Conservation (phyloP, 1,140 invertebrate species). For the Adelges cooleyi region DNA sequence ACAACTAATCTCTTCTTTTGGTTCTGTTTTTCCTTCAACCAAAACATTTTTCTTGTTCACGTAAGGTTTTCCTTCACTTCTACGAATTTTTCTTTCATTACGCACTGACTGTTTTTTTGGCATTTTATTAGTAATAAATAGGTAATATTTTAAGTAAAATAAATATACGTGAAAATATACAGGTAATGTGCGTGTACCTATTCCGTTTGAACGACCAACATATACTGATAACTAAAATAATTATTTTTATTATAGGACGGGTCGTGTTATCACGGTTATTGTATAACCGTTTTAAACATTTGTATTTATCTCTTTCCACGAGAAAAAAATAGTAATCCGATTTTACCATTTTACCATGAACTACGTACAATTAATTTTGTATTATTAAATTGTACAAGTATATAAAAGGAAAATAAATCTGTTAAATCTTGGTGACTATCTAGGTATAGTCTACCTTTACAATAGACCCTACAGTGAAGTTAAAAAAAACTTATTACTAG, state of each 20-base stretch:
- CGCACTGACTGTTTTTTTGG: background rate
- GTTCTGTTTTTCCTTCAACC: background rate
- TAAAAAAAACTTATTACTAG: too few species aligned
- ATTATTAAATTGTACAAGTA: too few species aligned
- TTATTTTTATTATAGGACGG: background rate
- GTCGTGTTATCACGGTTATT: background rate
- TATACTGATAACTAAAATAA: background rate
- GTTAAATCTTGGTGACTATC: too few species aligned
- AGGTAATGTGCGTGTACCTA: background rate
- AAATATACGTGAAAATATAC: background rate
- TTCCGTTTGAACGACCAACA: background rate
- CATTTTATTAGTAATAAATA: conserved; percentile 1
- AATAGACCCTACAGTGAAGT: too few species aligned
- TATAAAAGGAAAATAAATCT: too few species aligned
- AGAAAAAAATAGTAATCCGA: too few species aligned
- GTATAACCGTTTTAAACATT: too few species aligned
- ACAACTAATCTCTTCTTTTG: background rate
- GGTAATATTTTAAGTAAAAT: background rate
- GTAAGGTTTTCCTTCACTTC: conserved; percentile 2
- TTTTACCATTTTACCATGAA: too few species aligned
- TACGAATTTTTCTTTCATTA: conserved; percentile 1
- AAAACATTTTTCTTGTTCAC: background rate
- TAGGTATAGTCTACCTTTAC: too few species aligned
- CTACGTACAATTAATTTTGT: too few species aligned
- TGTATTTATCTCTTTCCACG: too few species aligned